A percentile compares a stretch with the other conserved stretches of the same genome.
These are phyloP conservation scores for Napeogenes inachia DNA, from an alignment of 2,888 invertebrate genomes.

Conservation along the genomic window DNA sequence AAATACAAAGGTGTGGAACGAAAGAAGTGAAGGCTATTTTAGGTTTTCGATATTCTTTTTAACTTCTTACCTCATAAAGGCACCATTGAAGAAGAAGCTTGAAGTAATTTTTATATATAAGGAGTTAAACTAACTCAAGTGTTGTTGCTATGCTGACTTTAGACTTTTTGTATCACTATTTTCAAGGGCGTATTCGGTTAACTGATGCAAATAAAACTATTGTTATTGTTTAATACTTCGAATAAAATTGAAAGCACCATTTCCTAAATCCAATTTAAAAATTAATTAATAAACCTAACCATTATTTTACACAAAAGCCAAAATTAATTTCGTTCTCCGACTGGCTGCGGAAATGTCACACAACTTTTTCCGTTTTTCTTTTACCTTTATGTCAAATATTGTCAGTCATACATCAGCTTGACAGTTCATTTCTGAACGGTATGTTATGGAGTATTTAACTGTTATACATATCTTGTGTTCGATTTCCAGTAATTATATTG, in stretches of 20 bases:
- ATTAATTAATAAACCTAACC: constrained; percentile 38
- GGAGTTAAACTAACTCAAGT: constrained; percentile 53
- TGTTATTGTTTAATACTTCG: neutral
- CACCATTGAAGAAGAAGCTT: constrained; percentile 46
- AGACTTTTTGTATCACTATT: constrained; percentile 64
- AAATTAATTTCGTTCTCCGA: constrained; percentile 45
- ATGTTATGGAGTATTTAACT: neutral
- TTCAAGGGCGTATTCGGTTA: constrained; percentile 68
- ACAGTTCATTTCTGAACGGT: neutral
- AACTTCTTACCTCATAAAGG: constrained; percentile 59
- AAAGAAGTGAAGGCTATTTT: constrained; percentile 12
- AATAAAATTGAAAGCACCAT: constrained; percentile 15
- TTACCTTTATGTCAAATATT: constrained; percentile 23
- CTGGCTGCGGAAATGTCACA: constrained; percentile 48
- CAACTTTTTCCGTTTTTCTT: constrained; percentile 35
- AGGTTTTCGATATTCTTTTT: constrained; percentile 18
- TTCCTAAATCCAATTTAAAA: constrained; percentile 25
- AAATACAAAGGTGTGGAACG: constrained; percentile 28
- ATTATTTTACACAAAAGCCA: constrained; percentile 46
- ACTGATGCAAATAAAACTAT: constrained; percentile 34
- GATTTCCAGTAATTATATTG: no score
- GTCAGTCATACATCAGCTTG: constrained; percentile 18
- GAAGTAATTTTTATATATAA: constrained; percentile 48
- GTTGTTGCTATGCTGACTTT: constrained; percentile 75
- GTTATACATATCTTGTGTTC: no score